Base-by-base conservation (phyloP, 2,797 vertebrate genomes). In the Graptemys geographica region DNA sequence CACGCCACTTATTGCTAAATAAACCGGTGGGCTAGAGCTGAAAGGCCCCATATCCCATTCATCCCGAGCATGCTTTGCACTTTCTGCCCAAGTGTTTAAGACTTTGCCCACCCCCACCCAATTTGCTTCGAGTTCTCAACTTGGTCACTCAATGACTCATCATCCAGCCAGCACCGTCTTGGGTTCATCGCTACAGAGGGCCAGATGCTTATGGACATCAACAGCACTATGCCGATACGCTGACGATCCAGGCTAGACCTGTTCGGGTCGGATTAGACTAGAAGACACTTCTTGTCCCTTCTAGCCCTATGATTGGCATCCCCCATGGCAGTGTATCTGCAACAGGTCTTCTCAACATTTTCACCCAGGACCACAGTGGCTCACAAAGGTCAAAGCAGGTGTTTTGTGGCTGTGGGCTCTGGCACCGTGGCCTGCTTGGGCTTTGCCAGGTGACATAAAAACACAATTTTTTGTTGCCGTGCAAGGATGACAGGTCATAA, bases 371-470 rank as follows among this genome's bases (percentile, higher is more conserved):
- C 56, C 27, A 8, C 12, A 8, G 15, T 41, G 19, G 21, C 11
- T 37, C 21, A 72, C 7, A 33, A 72, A 12, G 37, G 19, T 37
- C n/a, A 72, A 23, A 37, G 18, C 69, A 72, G 15, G 1, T 3
- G 18, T 13, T 79, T 51, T 78, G 27, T 18, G 31, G 59, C 31
- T 62, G 31, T 62, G 31, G 12, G 13, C 31, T 33, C 59, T 62
- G 31, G 56, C 56, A 62, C 3, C 8, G 27, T 62, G 59, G 13
- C 4, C 57, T 59, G 27, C 27, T 59, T 59, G 27, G 27, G 8
- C 27, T 44, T 41, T 3, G 0, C 44, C 0, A 0, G 56, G 49
- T 0, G 1, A 62, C 49, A 72, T 2, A 0, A 31, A 2, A 7
- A 5, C 28, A 3, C 28, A 31, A 25, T 80, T 78, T 18, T 41